phyloP scores from a whole-genome alignment of 2,888 invertebrate species.

The Agriotes lineatus region DNA sequence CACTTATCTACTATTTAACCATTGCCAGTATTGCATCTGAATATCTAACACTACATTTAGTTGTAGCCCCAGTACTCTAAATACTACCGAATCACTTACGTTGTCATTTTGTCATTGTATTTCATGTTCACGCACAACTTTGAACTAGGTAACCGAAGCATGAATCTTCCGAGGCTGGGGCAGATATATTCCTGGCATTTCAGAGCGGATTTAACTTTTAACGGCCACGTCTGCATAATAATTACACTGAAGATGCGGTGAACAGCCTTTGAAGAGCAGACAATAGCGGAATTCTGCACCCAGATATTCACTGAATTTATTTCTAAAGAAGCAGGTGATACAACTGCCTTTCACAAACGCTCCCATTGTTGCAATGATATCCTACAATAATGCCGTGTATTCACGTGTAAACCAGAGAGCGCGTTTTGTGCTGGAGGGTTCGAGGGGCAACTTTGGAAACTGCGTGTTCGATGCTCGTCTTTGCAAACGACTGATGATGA shows the following conservation, averaged over 20 bases:
- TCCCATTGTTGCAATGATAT: constrained; percentile 4
- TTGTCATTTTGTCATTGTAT: too few relatives aligned
- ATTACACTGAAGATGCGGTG: constrained; percentile 2
- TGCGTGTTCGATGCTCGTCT: background rate
- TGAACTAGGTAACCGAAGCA: too few relatives aligned
- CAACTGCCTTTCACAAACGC: constrained; percentile 12
- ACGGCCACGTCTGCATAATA: background rate
- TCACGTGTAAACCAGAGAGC: constrained; percentile 17
- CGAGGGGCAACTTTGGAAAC: constrained; percentile 8
- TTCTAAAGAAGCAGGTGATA: constrained; percentile 11
- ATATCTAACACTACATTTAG: too few relatives aligned
- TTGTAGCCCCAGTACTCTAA: too few relatives aligned
- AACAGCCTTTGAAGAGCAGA: constrained; percentile 7
- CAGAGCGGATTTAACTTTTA: background rate
- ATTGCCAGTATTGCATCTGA: too few relatives aligned
- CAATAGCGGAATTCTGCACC: constrained; percentile 3
- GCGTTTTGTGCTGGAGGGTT: constrained; percentile 2
- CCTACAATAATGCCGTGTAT: constrained; percentile 15
- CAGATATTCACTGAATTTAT: constrained; percentile 20
- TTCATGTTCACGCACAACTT: too few relatives aligned
- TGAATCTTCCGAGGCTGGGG: too few relatives aligned
- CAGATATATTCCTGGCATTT: too few relatives aligned
- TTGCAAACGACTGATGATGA: background rate
- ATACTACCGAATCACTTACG: too few relatives aligned
- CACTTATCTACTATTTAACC: too few relatives aligned